Evolutionary conservation across 2,113 vertebrate species (phyloP), one percentile per base, ranked within the genome.

Genomic region (Mormyrus lacerda): DNA sequence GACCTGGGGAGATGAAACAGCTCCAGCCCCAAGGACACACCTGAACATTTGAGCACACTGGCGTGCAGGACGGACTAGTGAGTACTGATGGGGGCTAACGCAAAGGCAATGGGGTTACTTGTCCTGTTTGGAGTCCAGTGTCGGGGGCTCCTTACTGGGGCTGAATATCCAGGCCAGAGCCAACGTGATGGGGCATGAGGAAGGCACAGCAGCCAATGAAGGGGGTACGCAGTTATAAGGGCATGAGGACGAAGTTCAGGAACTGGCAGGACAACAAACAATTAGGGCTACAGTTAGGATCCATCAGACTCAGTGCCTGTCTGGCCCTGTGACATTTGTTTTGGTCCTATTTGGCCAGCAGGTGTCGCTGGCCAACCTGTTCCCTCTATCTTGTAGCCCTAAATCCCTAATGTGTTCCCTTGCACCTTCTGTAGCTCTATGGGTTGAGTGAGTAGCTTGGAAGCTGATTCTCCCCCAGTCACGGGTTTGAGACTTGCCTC

Each of bases 191-290:
- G 87, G 97, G 96, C 98, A 98, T 99, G 85, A 97, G 93, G 94
- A 98, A 98, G 50, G 96, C 96, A 90, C 96, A 97, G 91, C 97
- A 96, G 82, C 98, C 98, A 58, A 95, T 96, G 92, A 97, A 99
- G 48, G 96, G 96, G 1, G 97, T 98, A 42, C 97, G 93, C 95
- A 97, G 93, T 92, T 96, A 93, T 53, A 97, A 87, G 0, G 97
- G 98, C 91, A 98, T 94, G 89, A 99, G 92, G 89, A 95, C 89
- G 85, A 99, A 99, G 95, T 99, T 99, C 91, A 97, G 94, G 2
- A 98, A 95, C 98, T 98, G 95, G 2, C 89, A 91, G 45, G 82
- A 53, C 84, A 8, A 9, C 8, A 65, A n/a, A 10, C 1, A 4
- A 7, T 65, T n/a, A n/a, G 58, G 58, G 58, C 58, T 65, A n/a